A percentile compares a stretch with the other conserved stretches of the same genome.
These are phyloP conservation scores for Philantomba maxwellii DNA, from an alignment of 2,113 vertebrate species.

Conservation along the genomic window DNA sequence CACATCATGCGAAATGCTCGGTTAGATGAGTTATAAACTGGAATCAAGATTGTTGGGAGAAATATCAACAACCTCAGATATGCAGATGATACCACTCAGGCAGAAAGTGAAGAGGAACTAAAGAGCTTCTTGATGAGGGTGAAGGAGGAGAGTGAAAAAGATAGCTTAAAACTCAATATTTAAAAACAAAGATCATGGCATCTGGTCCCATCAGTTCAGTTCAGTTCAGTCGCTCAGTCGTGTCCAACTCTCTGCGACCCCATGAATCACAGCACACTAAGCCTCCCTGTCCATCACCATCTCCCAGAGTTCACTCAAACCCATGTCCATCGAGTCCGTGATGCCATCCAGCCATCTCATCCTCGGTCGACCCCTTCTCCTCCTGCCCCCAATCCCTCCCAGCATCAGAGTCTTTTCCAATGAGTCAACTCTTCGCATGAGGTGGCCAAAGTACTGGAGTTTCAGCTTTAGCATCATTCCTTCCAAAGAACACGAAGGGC, in stretches of 20 bases:
- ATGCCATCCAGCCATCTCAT: too few relatives aligned
- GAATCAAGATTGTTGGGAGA: fast-evolving
- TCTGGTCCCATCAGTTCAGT: not conserved
- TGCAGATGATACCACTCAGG: not conserved
- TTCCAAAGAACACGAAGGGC: too few relatives aligned
- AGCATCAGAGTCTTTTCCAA: too few relatives aligned
- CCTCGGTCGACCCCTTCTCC: too few relatives aligned
- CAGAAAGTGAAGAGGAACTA: not conserved
- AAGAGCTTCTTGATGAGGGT: not conserved
- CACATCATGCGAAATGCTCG: not conserved
- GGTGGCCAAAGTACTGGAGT: too few relatives aligned
- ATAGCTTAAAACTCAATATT: not conserved
- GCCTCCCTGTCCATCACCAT: too few relatives aligned
- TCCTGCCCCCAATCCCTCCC: too few relatives aligned
- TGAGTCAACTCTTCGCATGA: too few relatives aligned
- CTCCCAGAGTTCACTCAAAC: too few relatives aligned
- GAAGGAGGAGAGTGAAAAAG: not conserved
- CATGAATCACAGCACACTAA: fast-evolving
- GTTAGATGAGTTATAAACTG: not conserved
- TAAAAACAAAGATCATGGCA: not conserved
- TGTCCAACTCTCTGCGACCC: fast-evolving
- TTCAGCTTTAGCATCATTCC: too few relatives aligned
- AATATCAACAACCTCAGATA: not conserved
- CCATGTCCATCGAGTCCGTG: too few relatives aligned
- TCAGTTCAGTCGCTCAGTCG: too few relatives aligned